Conservation (phyloP, 2,113 vertebrate genomes). For the Hydrochoerus hydrochaeris region DNA sequence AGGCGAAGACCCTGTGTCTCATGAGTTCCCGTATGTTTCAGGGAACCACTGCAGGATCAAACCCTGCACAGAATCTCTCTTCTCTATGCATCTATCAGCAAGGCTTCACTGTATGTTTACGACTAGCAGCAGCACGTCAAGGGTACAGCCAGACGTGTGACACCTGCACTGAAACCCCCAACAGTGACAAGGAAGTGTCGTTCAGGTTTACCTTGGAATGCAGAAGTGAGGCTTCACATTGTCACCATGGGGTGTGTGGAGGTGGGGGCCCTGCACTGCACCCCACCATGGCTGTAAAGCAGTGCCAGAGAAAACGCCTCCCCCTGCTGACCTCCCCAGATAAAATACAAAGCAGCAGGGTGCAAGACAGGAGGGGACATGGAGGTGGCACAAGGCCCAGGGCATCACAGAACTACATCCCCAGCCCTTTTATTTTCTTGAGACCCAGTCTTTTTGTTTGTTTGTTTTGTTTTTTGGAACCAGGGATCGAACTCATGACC, state of each 20-base stretch:
- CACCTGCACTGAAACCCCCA: rapidly evolving
- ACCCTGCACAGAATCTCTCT: rapidly evolving
- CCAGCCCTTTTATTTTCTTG: background rate
- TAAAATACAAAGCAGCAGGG: background rate
- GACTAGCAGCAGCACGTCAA: rapidly evolving
- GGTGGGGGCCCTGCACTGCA: rapidly evolving
- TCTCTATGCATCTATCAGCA: rapidly evolving
- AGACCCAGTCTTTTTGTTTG: too few relatives aligned
- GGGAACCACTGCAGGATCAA: background rate
- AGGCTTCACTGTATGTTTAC: rapidly evolving
- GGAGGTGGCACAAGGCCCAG: background rate
- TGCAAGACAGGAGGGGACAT: background rate
- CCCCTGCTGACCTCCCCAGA: too few relatives aligned
- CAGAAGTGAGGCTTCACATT: background rate
- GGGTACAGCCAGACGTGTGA: background rate
- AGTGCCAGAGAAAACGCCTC: background rate
- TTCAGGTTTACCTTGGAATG: too few relatives aligned
- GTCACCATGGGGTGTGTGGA: rapidly evolving
- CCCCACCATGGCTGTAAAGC: background rate
- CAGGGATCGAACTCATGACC: too few relatives aligned
- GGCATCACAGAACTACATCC: background rate
- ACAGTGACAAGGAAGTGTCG: too few relatives aligned
- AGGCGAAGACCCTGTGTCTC: background rate
- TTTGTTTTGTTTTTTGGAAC: too few relatives aligned
- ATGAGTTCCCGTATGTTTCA: too few relatives aligned